Evolutionary conservation across 2,113 vertebrate genomes (phyloP), one percentile per base, ranked within the genome.

Genomic region (Patagioenas fasciata): DNA sequence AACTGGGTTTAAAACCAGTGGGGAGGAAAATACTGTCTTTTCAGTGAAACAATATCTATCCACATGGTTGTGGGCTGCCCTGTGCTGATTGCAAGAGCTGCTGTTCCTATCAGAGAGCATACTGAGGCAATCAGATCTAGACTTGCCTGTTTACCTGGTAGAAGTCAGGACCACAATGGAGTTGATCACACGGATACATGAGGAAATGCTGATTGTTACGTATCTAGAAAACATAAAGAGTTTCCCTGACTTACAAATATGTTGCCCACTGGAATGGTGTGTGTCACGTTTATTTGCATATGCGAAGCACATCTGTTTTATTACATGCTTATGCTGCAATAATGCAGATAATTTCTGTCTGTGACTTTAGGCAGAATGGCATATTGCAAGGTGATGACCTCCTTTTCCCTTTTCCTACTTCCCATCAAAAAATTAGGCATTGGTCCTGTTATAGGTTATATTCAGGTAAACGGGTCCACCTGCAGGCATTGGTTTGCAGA

Each of bases 151-250:
- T 85, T 44, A n/a, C 21, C 8, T 58, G 56, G 17, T 32, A 11
- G 3, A 18, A 54, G 47, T 54, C 34, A 15, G 18, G 6, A 44
- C 17, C 0, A 1, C 29, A 66, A 0, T 34, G 31, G 62, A 34
- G 67, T 11, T 51, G 56, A 56, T 90, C 62, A 10, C 28, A 38
- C 1, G 3, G 16, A 32, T 82, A 7, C 15, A 7, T 24, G 31
- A 58, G 61, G 80, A 81, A 78, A 56, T 9, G 16, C 13, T 12
- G 13, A 72, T 60, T 19, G 2, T 44, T 42, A 12, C 7, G 2
- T 64, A 42, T 13, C 18, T 78, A 44, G 40, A 44, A 47, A 40
- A 24, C n/a, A 24, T 21, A 11, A 74, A 38, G 31, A 29, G 25
- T 71, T 92, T 75, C 15, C 73, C 14, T 58, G 58, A 28, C 21